phyloP scores from a whole-genome alignment of 1,140 invertebrate species.

The Melitaea cinxia region DNA sequence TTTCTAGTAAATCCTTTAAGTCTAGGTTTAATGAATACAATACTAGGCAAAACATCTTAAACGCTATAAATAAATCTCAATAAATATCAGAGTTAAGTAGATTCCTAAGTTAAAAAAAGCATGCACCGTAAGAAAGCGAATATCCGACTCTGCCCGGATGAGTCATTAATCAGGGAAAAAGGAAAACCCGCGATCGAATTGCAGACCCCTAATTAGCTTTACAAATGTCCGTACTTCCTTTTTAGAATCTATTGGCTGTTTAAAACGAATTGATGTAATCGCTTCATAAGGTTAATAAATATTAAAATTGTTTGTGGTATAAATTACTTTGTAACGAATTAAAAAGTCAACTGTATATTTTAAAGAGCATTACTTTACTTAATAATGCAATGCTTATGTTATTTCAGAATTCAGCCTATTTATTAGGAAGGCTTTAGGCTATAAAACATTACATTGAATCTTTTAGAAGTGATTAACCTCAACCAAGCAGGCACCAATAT shows the following conservation, averaged over 20 bases:
- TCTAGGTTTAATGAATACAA: background rate
- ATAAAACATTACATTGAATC: too few species aligned
- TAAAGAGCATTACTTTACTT: too few species aligned
- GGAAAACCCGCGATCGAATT: conserved; percentile 23
- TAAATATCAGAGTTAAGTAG: conserved; percentile 13
- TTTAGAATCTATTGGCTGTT: background rate
- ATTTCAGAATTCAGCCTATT: too few species aligned
- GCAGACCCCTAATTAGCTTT: conserved; percentile 38
- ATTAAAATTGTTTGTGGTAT: too few species aligned
- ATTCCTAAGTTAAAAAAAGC: conserved; percentile 17
- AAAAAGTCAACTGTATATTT: too few species aligned
- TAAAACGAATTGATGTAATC: background rate
- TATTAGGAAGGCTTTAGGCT: too few species aligned
- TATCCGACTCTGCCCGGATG: conserved; percentile 16
- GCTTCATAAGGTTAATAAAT: background rate
- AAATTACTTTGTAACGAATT: background rate
- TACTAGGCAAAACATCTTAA: background rate
- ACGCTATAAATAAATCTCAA: conserved; percentile 6
- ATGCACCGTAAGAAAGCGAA: conserved; percentile 25
- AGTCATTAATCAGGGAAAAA: conserved; percentile 31
- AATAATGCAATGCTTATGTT: too few species aligned
- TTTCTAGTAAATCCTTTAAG: too few species aligned
- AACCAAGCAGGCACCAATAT: too few species aligned
- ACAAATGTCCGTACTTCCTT: conserved; percentile 28
- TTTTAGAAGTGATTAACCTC: too few species aligned